These are phyloP conservation scores for Drosophila meridionalis DNA, from an alignment of 2,888 invertebrate species.

Conservation along the genomic window DNA sequence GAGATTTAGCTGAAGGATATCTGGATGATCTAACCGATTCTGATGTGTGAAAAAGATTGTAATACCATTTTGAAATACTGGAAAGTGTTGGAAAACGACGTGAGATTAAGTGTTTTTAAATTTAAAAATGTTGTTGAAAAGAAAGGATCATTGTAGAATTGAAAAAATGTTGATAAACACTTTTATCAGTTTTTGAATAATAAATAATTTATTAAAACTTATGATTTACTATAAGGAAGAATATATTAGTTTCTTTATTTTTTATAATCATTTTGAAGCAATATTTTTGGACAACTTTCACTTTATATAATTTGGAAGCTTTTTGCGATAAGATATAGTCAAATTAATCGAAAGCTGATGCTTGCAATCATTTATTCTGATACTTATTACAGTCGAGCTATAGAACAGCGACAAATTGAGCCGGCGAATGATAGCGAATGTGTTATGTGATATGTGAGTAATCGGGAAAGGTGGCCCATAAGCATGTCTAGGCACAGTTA, in stretches of 20 bases:
- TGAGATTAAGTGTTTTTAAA: no score
- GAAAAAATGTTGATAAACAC: no score
- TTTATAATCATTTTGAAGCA: neutral
- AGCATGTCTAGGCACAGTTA: slow-evolving; percentile 43
- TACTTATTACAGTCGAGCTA: slow-evolving; percentile 21
- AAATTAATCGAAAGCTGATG: slow-evolving; percentile 21
- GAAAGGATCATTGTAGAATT: no score
- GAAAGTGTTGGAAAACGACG: neutral
- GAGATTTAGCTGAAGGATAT: slow-evolving; percentile 5
- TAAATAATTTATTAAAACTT: no score
- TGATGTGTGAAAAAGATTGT: neutral
- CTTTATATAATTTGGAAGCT: neutral
- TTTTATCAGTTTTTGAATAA: no score
- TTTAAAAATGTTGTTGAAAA: no score
- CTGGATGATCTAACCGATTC: neutral
- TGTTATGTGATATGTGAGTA: slow-evolving; percentile 28
- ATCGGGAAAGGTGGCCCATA: slow-evolving; percentile 19
- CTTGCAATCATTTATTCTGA: slow-evolving; percentile 34
- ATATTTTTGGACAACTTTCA: slow-evolving; percentile 9
- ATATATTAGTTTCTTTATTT: no score
- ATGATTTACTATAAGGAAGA: no score
- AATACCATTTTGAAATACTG: neutral
- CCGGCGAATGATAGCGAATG: slow-evolving; percentile 31
- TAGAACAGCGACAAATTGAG: slow-evolving; percentile 27
- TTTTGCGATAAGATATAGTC: slow-evolving; percentile 25